A percentile compares a stretch with the other conserved stretches of the same genome.
phyloP scores from a whole-genome alignment of 2,888 invertebrate genomes.

The Pyrrhia umbra region DNA sequence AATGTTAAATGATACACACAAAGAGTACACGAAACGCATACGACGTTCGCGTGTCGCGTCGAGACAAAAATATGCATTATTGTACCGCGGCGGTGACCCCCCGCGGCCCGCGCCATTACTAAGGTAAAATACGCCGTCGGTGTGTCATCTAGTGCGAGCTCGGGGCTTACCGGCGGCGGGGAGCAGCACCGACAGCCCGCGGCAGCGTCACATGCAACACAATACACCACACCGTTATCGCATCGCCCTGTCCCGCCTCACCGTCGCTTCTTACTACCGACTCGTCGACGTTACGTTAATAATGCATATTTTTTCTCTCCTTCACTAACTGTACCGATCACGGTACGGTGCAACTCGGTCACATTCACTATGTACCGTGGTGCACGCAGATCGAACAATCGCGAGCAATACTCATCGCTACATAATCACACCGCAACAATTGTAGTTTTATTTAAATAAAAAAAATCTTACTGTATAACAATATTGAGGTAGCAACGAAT shows the following conservation, averaged over 20 bases:
- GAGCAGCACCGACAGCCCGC: slow-evolving; percentile 61
- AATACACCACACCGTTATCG: slow-evolving; percentile 2
- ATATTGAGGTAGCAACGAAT: slow-evolving; percentile 36
- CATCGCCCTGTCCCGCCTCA: not conserved
- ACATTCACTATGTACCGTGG: slow-evolving; percentile 13
- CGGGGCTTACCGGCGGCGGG: slow-evolving; percentile 80
- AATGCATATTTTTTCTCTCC: slow-evolving; percentile 87
- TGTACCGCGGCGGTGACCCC: slow-evolving; percentile 66
- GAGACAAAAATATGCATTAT: slow-evolving; percentile 89
- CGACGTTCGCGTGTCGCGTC: slow-evolving; percentile 68
- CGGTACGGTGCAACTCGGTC: slow-evolving; percentile 9
- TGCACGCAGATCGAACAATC: not conserved
- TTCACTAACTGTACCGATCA: slow-evolving; percentile 44
- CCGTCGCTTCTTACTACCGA: slow-evolving; percentile 48
- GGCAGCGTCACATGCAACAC: slow-evolving; percentile 70
- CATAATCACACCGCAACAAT: not conserved
- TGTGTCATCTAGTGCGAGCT: slow-evolving; percentile 70
- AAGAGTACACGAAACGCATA: slow-evolving; percentile 61
- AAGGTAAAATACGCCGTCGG: slow-evolving; percentile 85
- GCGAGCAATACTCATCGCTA: slow-evolving; percentile 25
- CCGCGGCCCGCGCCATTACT: slow-evolving; percentile 74
- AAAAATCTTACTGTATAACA: not conserved
- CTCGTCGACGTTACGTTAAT: slow-evolving; percentile 66
- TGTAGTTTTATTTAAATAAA: not conserved
- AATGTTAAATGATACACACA: slow-evolving; percentile 78